These are phyloP conservation scores for Mirza zaza DNA, from an alignment of 2,113 vertebrate species.

Conservation along the genomic window DNA sequence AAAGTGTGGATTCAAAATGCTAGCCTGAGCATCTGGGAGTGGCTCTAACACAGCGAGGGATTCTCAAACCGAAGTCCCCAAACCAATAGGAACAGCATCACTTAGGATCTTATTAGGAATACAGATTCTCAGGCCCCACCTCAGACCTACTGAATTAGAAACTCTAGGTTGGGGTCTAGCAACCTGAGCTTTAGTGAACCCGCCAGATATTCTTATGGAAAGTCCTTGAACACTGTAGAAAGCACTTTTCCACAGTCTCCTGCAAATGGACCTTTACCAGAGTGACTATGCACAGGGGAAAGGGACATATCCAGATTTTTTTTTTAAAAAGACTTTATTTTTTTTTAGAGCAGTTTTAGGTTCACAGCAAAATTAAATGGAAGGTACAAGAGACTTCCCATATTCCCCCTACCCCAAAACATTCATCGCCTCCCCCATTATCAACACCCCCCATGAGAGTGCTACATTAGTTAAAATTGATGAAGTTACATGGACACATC, in stretches of 20 bases:
- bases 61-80: not conserved
- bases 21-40: not conserved
- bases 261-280: not conserved
- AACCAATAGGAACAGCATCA: accelerated
- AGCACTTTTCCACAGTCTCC: not conserved
- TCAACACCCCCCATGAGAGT: not conserved
- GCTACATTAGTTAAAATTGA: not conserved
- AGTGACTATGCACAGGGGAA: not conserved
- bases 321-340: not conserved
- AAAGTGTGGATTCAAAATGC: not conserved
- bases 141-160: not conserved
- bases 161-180: not conserved
- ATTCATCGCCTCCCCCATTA: not conserved
- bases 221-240: not conserved
- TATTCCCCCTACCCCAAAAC: not conserved
- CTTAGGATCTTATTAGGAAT: not conserved
- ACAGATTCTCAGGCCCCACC: not conserved
- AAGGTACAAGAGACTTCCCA: not conserved
- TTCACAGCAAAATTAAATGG: not conserved
- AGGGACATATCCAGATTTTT: not conserved
- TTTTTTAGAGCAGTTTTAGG: not conserved
- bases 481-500: not conserved
- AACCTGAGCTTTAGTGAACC: not conserved
- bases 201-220: not conserved
- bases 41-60: not conserved